Evolutionary conservation across 1,140 invertebrate species (phyloP), one percentile per base, ranked within the genome.

Genomic region (Pissodes strobi): DNA sequence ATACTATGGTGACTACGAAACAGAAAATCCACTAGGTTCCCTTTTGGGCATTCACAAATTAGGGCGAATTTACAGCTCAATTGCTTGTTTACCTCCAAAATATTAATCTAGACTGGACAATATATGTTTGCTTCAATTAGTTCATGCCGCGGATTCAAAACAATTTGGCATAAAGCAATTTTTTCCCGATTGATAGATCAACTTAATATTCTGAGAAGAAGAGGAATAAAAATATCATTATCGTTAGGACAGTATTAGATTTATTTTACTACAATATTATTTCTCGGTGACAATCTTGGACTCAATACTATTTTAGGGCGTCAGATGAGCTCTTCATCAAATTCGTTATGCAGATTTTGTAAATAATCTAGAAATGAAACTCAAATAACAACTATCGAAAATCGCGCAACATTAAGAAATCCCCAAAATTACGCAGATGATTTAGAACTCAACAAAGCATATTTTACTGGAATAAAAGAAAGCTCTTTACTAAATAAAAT

Each of bases 31-130:
- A 6, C 18, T 52, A 6, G 49, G 49, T 6, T 52, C 49, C 1
- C 49, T 30, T 30, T 12, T 27, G 1, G 49, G 49, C 1, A 52
- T 52, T 17, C 49, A 52, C 34, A 52, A 52, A 52, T 10, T 52
- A 13, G 22, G 22, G 0, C 23, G 2, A 10, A 15, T 52, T 15
- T 52, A 52, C 19, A 12, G 1, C 34, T 30, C 4, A 1, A 19
- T 52, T 12, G 49, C 22, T 4, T 52, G 49, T 30, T 37, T 52
- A 30, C 49, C 49, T 5, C 49, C 49, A 1, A 30, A 30, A 30
- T 27, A 30, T 30, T 12, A 30, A 18, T 52, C 49, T 4, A 22
- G 15, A n/a, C 34, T 52, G 10, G 49, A 52, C 27, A 52, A 52
- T 30, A 52, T 52, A 1, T 52, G 9, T 52, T 27, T 52, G 23